Conservation (phyloP, 1,140 invertebrate species). For the Pseudoatta argentina region DNA sequence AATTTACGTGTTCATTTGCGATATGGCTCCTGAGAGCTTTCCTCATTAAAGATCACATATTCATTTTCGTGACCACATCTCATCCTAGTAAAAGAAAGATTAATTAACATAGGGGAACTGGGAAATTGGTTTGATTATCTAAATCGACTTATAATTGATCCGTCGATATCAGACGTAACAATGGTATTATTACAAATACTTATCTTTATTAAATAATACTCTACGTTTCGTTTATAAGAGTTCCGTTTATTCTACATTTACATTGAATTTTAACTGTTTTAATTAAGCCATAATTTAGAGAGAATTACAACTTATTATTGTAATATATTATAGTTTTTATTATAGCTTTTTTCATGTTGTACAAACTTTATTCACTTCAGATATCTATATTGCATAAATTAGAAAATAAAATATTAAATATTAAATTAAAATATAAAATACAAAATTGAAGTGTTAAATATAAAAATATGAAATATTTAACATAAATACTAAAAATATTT, state of each 20-base stretch:
- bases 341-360: background rate
- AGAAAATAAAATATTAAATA: background rate
- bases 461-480: too few relatives aligned
- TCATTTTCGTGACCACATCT: slow-evolving; percentile 67
- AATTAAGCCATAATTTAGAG: background rate
- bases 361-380: background rate
- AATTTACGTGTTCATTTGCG: slow-evolving; percentile 63
- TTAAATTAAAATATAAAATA: background rate
- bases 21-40: slow-evolving; percentile 44
- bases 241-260: background rate
- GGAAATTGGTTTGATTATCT: slow-evolving; percentile 59
- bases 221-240: background rate
- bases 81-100: slow-evolving; percentile 52
- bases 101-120: slow-evolving; percentile 36
- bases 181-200: background rate
- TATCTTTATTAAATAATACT: slow-evolving; percentile 21
- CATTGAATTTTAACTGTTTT: background rate
- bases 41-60: slow-evolving; percentile 51
- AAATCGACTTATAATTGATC: slow-evolving; percentile 60
- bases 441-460: too few relatives aligned
- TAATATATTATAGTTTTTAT: background rate
- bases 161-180: slow-evolving; percentile 8
- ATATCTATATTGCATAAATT: background rate
- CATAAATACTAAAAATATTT: background rate
- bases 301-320: background rate